Evolutionary conservation across 2,888 invertebrate genomes (phyloP), one percentile per base, ranked within the genome.

Genomic region (Graphium colonna): DNA sequence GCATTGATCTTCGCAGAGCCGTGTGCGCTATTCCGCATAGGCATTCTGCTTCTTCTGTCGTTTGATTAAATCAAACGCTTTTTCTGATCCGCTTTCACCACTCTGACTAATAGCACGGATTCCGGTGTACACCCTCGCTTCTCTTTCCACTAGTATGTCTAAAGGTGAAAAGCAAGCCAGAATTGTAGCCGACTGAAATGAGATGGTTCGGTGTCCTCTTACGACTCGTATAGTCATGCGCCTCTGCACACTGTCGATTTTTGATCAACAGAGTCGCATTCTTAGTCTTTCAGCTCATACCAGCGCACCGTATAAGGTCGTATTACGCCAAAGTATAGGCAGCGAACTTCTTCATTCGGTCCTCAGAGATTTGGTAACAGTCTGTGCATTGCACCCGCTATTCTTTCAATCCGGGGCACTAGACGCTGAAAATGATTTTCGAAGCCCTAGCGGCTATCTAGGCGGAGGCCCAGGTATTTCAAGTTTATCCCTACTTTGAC

Each of bases 101-200:
- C 4, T n/a, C 28, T 12, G 21, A 26, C 15, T 0, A 8, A 43
- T 12, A 5, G n/a, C 26, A 7, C 13, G 3, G 4, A 26, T 28
- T 28, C 28, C 8, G 26, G 13, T 1, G 9, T 31, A 44, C 44
- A 15, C 26, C 31, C 44, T 44, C 4, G 21, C 18, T n/a, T 42
- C 18, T 18, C 17, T 21, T 2, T 3, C 5, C 4, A 18, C 41
- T 18, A 42, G 10, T 1, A 42, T 42, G n/a, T 42, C 41, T 3
- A 42, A 9, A 10, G 44, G 44, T 8, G 44, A 28, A 7, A 44
- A 44, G 4, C 28, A 28, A 13, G 44, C 18, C 21, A 42, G 5
- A 10, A 16, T 28, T 0, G 44, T 44, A 8, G 44, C 44, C 13
- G 44, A 26, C 44, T 44, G 28, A 31, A 44, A 44, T 13, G 28